Conservation (phyloP, 2,888 invertebrate species). For the Bruchidius siliquastri region DNA sequence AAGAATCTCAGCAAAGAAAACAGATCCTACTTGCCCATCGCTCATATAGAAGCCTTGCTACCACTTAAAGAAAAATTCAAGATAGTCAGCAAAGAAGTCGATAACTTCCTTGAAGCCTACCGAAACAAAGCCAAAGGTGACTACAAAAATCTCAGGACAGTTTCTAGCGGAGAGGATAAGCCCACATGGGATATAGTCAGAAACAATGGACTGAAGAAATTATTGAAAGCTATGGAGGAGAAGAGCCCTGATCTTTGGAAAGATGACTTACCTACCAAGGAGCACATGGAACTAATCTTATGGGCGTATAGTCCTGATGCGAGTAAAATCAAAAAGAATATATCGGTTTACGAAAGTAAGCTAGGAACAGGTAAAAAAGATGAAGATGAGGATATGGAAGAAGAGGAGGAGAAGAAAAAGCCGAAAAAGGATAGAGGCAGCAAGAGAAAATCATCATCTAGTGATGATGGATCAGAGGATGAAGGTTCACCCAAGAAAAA, state of each 20-base stretch:
- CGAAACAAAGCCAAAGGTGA: slow-evolving; percentile 58
- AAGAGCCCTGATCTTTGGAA: slow-evolving; percentile 59
- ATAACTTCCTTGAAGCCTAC: slow-evolving; percentile 62
- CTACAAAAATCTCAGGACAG: slow-evolving; percentile 68
- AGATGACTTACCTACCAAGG: slow-evolving; percentile 62
- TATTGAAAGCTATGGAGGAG: slow-evolving; percentile 57
- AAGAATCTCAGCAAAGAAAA: slow-evolving; percentile 64
- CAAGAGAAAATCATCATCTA: slow-evolving; percentile 36
- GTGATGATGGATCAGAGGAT: slow-evolving; percentile 27
- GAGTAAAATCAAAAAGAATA: slow-evolving; percentile 59
- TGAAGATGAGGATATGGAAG: slow-evolving; percentile 22
- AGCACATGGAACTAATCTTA: slow-evolving; percentile 64
- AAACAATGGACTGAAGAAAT: slow-evolving; percentile 57
- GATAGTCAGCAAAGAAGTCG: slow-evolving; percentile 48
- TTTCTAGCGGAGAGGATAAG: slow-evolving; percentile 52
- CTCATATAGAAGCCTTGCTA: slow-evolving; percentile 54
- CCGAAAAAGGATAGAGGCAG: slow-evolving; percentile 18
- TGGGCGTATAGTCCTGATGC: slow-evolving; percentile 76
- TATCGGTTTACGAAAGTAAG: slow-evolving; percentile 49
- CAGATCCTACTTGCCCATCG: slow-evolving; percentile 62
- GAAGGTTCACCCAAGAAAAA: slow-evolving; percentile 40
- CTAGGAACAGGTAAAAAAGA: slow-evolving; percentile 34
- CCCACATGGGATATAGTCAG: slow-evolving; percentile 73
- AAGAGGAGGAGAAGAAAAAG: slow-evolving; percentile 19
- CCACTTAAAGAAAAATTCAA: slow-evolving; percentile 53